Evolutionary conservation across 2,888 invertebrate genomes (phyloP).

Genomic region (Ophion slaviceki): DNA sequence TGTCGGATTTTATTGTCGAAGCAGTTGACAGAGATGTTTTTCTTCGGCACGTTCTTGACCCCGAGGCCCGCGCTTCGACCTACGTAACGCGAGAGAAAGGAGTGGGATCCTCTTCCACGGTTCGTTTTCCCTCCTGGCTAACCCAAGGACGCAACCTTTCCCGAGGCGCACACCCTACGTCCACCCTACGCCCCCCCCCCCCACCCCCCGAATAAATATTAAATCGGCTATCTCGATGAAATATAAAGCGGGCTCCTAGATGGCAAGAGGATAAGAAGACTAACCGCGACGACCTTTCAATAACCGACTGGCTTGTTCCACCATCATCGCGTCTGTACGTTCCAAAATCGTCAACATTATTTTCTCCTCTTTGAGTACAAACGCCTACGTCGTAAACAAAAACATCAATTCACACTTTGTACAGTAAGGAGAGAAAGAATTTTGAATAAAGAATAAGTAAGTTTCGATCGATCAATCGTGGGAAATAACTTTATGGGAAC

Average conservation of each 20-base stretch:
- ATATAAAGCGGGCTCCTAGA: slow-evolving; percentile 38
- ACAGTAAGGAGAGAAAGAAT: too few species aligned
- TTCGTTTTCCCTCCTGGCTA: background rate
- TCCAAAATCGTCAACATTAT: too few species aligned
- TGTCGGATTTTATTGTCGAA: background rate
- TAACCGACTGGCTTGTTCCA: slow-evolving; percentile 15
- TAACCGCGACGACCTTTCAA: slow-evolving; percentile 35
- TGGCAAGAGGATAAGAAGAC: slow-evolving; percentile 30
- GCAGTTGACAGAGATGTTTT: background rate
- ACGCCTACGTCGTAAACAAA: too few species aligned
- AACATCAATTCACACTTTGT: too few species aligned
- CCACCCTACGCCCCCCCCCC: background rate
- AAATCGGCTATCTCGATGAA: slow-evolving; percentile 52
- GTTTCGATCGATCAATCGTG: too few species aligned
- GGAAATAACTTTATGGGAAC: too few species aligned
- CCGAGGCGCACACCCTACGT: background rate
- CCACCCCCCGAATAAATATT: slow-evolving; percentile 44
- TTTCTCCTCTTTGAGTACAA: too few species aligned
- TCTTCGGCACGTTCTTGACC: background rate
- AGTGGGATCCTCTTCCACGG: background rate
- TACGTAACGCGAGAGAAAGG: background rate
- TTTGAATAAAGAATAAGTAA: too few species aligned
- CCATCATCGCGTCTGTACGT: background rate
- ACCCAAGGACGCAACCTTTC: background rate
- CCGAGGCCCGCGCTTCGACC: background rate